Percentiles rank a stretch among this genome's conserved stretches.
Evolutionary conservation across 2,113 vertebrate species (phyloP).

Genomic region (Bos indicus): DNA sequence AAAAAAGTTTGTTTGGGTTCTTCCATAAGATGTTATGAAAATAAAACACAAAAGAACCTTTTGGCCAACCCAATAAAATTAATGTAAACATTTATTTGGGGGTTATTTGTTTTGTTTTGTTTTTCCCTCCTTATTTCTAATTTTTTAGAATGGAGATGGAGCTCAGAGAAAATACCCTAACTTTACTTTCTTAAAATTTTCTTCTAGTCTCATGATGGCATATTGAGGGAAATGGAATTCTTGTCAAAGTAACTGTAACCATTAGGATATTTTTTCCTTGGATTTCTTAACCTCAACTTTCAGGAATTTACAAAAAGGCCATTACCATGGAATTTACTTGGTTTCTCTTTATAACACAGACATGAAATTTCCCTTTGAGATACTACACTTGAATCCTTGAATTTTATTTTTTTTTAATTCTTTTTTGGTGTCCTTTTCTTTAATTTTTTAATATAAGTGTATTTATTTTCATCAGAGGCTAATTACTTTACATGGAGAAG

Average conservation of each 20-base stretch:
- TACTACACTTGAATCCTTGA: constrained; percentile 16
- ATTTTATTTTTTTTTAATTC: not conserved
- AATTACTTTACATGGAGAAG: not conserved
- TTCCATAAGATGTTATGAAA: not conserved
- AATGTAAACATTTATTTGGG: not conserved
- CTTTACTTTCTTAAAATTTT: not conserved
- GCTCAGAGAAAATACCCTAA: not conserved
- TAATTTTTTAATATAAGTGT: not conserved
- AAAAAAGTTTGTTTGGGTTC: not conserved
- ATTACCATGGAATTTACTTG: constrained; percentile 43
- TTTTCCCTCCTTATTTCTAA: not conserved
- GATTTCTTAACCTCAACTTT: constrained; percentile 42
- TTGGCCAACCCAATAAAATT: not conserved
- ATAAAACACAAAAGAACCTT: not conserved
- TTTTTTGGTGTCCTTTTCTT: not conserved
- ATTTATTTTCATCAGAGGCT: not conserved
- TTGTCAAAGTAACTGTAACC: not conserved
- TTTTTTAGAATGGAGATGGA: not conserved
- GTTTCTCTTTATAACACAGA: constrained; percentile 26
- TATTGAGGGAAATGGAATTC: constrained; percentile 31
- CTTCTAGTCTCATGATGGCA: not conserved
- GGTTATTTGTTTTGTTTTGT: not conserved
- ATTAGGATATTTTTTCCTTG: constrained; percentile 27
- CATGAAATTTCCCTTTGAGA: constrained; percentile 50
- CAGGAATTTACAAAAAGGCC: constrained; percentile 32